Base-by-base conservation (phyloP, 2,113 vertebrate genomes). In the Gallinago jamesoni region DNA sequence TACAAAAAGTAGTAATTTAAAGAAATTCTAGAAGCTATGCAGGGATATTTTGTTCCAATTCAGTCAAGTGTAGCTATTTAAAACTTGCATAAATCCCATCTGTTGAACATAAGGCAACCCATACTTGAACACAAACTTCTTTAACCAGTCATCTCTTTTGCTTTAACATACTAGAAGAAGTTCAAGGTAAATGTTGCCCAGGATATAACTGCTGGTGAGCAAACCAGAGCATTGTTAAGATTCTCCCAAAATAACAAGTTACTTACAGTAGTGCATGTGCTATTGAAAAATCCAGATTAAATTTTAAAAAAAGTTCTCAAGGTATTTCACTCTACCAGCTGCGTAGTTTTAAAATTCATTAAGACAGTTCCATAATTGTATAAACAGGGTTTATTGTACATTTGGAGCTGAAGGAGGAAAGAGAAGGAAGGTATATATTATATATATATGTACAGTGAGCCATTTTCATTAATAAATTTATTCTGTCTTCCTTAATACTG, bases 321-420 rank as follows among this genome's bases (percentile, higher is more conserved):
- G 68, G 37, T 70, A 64, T 92, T 93, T 90, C 73, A 84, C 67
- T 93, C 68, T 89, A 89, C 66, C 89, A 89, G 70, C 79, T 79
- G 35, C 22, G 73, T 87, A 56, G 76, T 84, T 84, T 87, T 86
- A 64, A 92, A 93, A 95, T 84, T 92, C 91, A 96, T 96, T 96
- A 96, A 84, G 95, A 96, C 95, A 96, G 81, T 92, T 93, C 88
- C 76, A 48, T 77, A 96, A 74, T 95, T 93, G 95, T 96, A 97
- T 96, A 98, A 98, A 98, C 95, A 97, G 96, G 90, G 63, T 97
- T 97, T 98, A 97, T 96, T 98, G 89, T 97, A 97, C 97, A 97
- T 27, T 59, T 97, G 96, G 94, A 89, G 64, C 92, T 96, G 90
- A 75, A 90, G 80, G 92, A 97, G 30, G 80, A 97, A 96, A 89